These are phyloP conservation scores for Pristionchus entomophagus DNA, from an alignment of 2,888 invertebrate species.

Conservation along the genomic window DNA sequence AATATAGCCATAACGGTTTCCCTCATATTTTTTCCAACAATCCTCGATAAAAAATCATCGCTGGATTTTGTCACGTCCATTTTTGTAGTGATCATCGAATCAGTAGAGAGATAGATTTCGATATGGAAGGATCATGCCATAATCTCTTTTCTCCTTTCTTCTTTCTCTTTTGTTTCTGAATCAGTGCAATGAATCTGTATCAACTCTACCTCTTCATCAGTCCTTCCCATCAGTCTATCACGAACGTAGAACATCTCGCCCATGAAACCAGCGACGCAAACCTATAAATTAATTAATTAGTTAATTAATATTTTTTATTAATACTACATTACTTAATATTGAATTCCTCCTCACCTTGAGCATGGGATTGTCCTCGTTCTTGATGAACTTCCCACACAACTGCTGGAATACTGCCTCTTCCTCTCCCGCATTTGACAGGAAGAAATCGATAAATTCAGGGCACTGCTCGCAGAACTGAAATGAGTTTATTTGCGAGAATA, in stretches of 20 bases:
- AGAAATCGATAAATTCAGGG: constrained; percentile 22
- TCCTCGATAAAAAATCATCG: not conserved
- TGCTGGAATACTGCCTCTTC: constrained; percentile 25
- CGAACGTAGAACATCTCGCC: constrained; percentile 38
- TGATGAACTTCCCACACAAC: not conserved
- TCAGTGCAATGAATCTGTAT: too few relatives aligned
- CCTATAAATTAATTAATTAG: not conserved
- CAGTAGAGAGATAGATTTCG: not conserved
- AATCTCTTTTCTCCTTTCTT: too few relatives aligned
- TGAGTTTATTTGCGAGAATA: too few relatives aligned
- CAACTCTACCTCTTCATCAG: constrained; percentile 38
- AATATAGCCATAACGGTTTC: too few relatives aligned
- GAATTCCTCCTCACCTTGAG: not conserved
- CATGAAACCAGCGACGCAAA: constrained; percentile 24
- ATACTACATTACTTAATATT: too few relatives aligned
- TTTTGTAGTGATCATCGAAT: not conserved
- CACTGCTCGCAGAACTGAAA: constrained; percentile 45
- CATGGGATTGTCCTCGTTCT: constrained; percentile 24
- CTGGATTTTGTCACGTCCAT: not conserved
- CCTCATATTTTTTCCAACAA: too few relatives aligned
- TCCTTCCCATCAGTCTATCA: not conserved
- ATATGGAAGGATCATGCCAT: too few relatives aligned
- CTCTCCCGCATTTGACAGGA: constrained; percentile 27
- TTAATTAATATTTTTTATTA: too few relatives aligned
- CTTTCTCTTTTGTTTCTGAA: too few relatives aligned